These are phyloP conservation scores for Trachelus iudaicus DNA, from an alignment of 2,888 invertebrate genomes.

Conservation along the genomic window DNA sequence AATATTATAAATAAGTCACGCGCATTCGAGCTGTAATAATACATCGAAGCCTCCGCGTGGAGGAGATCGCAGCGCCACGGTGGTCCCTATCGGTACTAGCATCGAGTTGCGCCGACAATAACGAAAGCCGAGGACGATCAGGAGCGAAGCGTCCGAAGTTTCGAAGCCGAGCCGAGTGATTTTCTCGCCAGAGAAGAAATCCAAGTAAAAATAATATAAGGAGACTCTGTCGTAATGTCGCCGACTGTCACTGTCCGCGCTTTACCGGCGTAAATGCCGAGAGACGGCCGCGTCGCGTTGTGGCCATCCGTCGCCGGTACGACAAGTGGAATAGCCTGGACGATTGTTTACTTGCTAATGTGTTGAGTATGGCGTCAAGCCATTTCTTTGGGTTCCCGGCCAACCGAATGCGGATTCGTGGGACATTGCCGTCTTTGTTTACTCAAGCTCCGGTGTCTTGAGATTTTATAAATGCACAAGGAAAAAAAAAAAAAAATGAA, in stretches of 20 bases:
- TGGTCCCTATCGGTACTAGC: neutral
- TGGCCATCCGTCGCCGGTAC: conserved; percentile 20
- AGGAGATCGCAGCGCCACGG: neutral
- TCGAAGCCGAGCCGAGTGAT: neutral
- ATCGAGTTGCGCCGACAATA: neutral
- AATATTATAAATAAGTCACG: neutral
- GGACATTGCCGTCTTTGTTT: neutral
- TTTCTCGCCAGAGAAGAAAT: neutral
- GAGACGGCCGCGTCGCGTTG: neutral
- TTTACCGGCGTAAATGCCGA: neutral
- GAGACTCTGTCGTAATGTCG: neutral
- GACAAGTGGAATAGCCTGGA: conserved; percentile 19
- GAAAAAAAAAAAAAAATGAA: too few species aligned
- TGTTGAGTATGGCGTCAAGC: conserved; percentile 21
- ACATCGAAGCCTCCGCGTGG: neutral
- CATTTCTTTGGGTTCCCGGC: conserved; percentile 11
- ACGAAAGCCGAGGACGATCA: neutral
- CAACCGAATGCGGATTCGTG: neutral
- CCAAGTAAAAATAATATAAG: neutral
- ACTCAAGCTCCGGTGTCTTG: neutral
- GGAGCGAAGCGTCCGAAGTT: neutral
- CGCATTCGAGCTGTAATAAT: neutral
- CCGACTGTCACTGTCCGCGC: neutral
- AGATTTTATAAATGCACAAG: neutral
- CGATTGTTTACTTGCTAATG: conserved; percentile 22